A percentile compares a stretch with the other conserved stretches of the same genome.
Conservation (phyloP, 2,888 invertebrate genomes). For the Ormyrus rosae region DNA sequence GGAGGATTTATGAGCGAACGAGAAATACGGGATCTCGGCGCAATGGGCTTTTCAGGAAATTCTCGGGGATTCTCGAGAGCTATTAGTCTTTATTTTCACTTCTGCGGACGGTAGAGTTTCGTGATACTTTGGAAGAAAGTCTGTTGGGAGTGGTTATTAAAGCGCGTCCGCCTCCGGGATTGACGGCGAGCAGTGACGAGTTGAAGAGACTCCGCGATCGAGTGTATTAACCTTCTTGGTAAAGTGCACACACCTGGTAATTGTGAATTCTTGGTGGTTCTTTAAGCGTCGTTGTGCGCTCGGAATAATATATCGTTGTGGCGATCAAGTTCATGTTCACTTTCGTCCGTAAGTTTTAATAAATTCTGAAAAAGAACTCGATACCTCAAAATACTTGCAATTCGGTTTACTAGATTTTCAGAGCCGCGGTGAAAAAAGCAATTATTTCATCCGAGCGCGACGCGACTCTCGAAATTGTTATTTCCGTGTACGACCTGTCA, state of each 20-base stretch:
- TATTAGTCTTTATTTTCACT: too few relatives aligned
- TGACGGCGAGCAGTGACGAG: background rate
- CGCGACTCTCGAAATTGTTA: background rate
- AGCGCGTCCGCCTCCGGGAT: background rate
- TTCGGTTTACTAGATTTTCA: too few relatives aligned
- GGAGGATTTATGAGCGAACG: background rate
- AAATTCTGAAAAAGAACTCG: too few relatives aligned
- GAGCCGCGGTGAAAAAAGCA: too few relatives aligned
- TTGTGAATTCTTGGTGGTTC: background rate
- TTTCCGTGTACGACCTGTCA: background rate
- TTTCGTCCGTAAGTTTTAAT: too few relatives aligned
- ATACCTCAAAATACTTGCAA: too few relatives aligned
- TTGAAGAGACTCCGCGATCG: background rate
- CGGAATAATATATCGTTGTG: too few relatives aligned
- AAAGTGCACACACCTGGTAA: background rate
- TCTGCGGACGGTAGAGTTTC: background rate
- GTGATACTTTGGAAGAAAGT: background rate
- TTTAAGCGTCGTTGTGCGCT: too few relatives aligned
- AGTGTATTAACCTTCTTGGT: conserved; percentile 31
- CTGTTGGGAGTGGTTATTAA: background rate
- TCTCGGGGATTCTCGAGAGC: too few relatives aligned
- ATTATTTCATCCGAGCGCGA: background rate
- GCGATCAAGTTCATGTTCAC: too few relatives aligned
- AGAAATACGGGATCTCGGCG: too few relatives aligned
- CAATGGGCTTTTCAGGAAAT: too few relatives aligned